Evolutionary conservation across 2,888 invertebrate species (phyloP).

Genomic region (Drosophila phalerata): DNA sequence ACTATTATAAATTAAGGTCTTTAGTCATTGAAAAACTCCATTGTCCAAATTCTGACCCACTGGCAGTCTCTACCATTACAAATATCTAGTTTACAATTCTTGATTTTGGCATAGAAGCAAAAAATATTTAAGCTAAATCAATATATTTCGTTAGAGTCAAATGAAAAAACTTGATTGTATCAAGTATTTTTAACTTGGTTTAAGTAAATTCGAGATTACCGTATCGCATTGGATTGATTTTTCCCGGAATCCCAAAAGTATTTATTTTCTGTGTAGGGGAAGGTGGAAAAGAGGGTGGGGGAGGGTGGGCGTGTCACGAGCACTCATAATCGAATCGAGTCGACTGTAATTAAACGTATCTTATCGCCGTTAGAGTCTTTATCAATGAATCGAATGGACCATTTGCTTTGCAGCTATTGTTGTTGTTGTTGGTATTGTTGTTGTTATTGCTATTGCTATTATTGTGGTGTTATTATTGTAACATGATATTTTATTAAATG

Average conservation of each 20-base stretch:
- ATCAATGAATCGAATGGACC: constrained; percentile 67
- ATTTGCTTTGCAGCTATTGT: constrained; percentile 48
- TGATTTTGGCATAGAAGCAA: too few species aligned
- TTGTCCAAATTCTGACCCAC: constrained; percentile 13
- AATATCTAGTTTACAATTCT: too few species aligned
- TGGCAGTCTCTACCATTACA: too few species aligned
- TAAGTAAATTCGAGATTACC: too few species aligned
- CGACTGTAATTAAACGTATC: constrained; percentile 73
- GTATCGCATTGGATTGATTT: too few species aligned
- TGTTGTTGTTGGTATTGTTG: constrained; percentile 27
- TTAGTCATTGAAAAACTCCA: constrained; percentile 14
- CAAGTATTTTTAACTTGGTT: too few species aligned
- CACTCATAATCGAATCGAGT: constrained; percentile 39
- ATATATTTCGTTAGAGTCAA: too few species aligned
- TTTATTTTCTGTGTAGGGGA: not conserved
- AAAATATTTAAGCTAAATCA: too few species aligned
- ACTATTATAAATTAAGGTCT: not conserved
- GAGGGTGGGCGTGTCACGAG: not conserved
- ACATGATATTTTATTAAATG: constrained; percentile 71
- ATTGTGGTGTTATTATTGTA: constrained; percentile 55
- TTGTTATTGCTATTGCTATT: constrained; percentile 24
- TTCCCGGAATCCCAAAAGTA: too few species aligned
- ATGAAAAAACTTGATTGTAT: too few species aligned
- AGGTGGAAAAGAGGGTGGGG: not conserved
- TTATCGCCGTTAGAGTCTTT: constrained; percentile 65